These are phyloP conservation scores for Adelosebastes latens DNA, from an alignment of 2,797 vertebrate genomes.

Conservation along the genomic window DNA sequence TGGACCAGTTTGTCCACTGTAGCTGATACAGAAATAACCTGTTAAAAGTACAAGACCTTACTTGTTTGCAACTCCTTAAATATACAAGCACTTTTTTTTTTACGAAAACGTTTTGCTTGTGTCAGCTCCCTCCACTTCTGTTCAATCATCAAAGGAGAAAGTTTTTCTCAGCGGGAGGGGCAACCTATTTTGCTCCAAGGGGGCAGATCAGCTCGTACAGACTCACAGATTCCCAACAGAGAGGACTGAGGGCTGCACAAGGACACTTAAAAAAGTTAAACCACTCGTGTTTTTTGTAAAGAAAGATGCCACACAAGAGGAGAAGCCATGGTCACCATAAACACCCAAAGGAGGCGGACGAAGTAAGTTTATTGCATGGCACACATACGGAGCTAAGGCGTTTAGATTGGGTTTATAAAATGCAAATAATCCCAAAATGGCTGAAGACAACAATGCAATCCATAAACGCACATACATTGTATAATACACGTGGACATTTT, in stretches of 20 bases:
- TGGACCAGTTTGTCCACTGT: neutral
- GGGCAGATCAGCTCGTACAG: neutral
- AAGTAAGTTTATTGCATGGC: slow-evolving; percentile 55
- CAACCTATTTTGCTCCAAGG: slow-evolving; percentile 8
- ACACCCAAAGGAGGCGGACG: slow-evolving; percentile 49
- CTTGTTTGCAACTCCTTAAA: neutral
- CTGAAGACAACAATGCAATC: neutral
- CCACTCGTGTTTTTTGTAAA: neutral
- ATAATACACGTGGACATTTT: no score
- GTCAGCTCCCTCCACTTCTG: neutral
- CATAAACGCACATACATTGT: no score
- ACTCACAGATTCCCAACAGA: neutral
- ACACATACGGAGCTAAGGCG: no score
- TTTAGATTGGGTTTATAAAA: neutral
- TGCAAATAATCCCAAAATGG: neutral
- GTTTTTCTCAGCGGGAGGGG: slow-evolving; percentile 63
- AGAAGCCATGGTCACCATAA: slow-evolving; percentile 71
- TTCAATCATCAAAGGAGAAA: neutral
- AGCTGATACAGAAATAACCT: neutral
- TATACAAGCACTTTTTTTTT: neutral
- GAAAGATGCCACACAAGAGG: slow-evolving; percentile 80
- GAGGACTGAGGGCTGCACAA: slow-evolving; percentile 16
- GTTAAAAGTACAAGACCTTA: neutral
- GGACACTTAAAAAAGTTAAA: neutral
- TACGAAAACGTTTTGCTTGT: neutral